Conservation (phyloP, 2,113 vertebrate species). For the Mohoua ochrocephala region DNA sequence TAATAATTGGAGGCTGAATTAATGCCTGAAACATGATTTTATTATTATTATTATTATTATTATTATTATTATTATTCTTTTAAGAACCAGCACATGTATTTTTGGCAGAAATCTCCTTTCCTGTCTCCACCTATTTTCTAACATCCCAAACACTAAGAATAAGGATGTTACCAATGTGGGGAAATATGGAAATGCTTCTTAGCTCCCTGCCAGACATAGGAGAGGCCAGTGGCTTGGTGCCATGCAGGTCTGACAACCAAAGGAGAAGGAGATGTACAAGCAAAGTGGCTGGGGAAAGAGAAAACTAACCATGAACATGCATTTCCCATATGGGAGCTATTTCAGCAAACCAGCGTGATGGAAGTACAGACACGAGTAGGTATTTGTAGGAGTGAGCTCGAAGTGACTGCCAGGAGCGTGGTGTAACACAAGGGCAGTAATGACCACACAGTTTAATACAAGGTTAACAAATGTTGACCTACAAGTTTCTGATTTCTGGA, state of each 20-base stretch:
- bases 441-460: neutral
- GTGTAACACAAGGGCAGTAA: neutral
- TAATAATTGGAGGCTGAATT: neutral
- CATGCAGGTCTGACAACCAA: neutral
- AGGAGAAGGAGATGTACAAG: neutral
- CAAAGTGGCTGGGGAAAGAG: neutral
- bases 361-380: neutral
- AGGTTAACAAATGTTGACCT: neutral
- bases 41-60: too few relatives aligned
- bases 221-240: neutral
- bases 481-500: neutral
- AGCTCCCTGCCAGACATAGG: neutral
- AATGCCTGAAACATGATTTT: neutral
- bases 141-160: neutral
- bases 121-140: neutral
- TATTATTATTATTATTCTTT: too few relatives aligned
- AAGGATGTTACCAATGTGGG: neutral
- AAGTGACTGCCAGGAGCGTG: neutral
- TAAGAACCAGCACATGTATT: neutral
- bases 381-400: neutral
- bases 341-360: neutral
- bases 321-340: neutral
- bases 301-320: neutral
- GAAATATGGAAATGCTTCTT: neutral
- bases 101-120: neutral